Evolutionary conservation across 2,888 invertebrate species (phyloP).

Genomic region (Tenthredo distinguenda): DNA sequence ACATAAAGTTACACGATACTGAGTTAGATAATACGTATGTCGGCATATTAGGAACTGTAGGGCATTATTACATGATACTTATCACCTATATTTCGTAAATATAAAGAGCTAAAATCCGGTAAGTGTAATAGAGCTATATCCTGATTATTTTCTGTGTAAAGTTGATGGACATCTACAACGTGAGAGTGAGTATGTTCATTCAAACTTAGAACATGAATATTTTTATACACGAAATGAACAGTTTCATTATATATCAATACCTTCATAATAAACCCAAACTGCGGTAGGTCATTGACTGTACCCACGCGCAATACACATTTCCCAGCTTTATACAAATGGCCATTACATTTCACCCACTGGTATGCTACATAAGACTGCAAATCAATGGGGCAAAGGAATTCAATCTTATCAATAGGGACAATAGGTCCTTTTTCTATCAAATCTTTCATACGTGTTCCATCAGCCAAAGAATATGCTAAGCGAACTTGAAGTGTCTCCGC

Average conservation of each 20-base stretch:
- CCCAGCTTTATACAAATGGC: slow-evolving; percentile 12
- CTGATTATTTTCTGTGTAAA: slow-evolving; percentile 2
- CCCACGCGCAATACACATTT: slow-evolving; percentile 1
- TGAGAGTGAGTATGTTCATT: not conserved
- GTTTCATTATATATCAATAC: slow-evolving; percentile 5
- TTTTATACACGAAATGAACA: not conserved
- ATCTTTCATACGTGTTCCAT: slow-evolving; percentile 1
- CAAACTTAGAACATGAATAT: not conserved
- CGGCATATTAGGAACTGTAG: not conserved
- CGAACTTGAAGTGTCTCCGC: not conserved
- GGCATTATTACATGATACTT: slow-evolving; percentile 10
- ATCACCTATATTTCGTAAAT: not conserved
- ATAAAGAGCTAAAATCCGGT: slow-evolving; percentile 1
- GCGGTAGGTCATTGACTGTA: slow-evolving; percentile 2
- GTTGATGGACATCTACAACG: slow-evolving; percentile 4
- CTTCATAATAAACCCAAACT: slow-evolving; percentile 6
- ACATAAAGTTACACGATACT: not conserved
- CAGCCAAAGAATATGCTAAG: slow-evolving; percentile 6
- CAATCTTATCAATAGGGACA: not conserved
- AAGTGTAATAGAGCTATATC: not conserved
- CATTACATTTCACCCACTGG: slow-evolving; percentile 6
- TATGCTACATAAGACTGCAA: not conserved
- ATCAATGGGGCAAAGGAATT: not conserved
- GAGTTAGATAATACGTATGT: slow-evolving; percentile 1
- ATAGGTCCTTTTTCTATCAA: slow-evolving; percentile 13